These are phyloP conservation scores for Caenorhabditis angaria DNA, from an alignment of 2,888 invertebrate species.

Conservation along the genomic window DNA sequence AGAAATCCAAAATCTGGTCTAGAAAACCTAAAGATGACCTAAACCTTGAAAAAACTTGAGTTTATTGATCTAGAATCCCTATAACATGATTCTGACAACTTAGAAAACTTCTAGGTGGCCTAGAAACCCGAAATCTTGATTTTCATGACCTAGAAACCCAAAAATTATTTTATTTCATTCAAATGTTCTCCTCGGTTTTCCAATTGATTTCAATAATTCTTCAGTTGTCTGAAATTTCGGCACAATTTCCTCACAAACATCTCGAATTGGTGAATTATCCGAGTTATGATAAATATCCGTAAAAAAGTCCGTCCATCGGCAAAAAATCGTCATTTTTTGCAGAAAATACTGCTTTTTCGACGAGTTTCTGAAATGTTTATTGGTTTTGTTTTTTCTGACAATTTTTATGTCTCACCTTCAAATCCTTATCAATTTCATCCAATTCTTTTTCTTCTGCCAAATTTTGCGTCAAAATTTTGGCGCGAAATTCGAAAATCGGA, in stretches of 20 bases:
- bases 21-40: too few relatives aligned
- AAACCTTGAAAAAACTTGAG: too few relatives aligned
- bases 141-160: too few relatives aligned
- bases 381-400: too few relatives aligned
- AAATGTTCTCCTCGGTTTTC: not conserved
- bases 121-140: too few relatives aligned
- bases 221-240: not conserved
- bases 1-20: too few relatives aligned
- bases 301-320: conserved; percentile 80
- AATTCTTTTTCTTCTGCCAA: conserved; percentile 77
- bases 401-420: too few relatives aligned
- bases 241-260: not conserved
- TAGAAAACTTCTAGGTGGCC: too few relatives aligned
- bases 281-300: conserved; percentile 80
- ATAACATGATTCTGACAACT: too few relatives aligned
- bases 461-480: conserved; percentile 84
- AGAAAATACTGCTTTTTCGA: conserved; percentile 80
- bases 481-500: conserved; percentile 93
- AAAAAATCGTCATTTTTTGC: conserved; percentile 84
- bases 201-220: not conserved
- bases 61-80: too few relatives aligned
- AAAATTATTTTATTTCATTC: too few relatives aligned
- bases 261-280: not conserved
- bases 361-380: too few relatives aligned
- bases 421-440: not conserved